Evolutionary conservation across 2,797 vertebrate genomes (phyloP), one percentile per base, ranked within the genome.

Genomic region (Buphagus erythrorhynchus): DNA sequence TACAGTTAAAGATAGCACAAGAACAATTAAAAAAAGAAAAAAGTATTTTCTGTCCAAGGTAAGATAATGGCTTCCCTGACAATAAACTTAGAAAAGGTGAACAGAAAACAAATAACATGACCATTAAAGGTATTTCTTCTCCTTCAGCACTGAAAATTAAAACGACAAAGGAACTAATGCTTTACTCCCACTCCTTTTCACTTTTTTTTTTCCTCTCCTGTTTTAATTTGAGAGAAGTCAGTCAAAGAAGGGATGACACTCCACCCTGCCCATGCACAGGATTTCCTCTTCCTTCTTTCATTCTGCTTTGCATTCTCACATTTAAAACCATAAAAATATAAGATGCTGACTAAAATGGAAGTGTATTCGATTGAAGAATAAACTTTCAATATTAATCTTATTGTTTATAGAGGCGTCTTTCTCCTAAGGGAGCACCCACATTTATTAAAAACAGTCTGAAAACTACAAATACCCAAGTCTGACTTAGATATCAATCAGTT

Each of bases 221-320:
- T 9, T 80, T 92, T 74, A 86, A 80, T 54, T 62, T 59, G n/a
- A 92, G 35, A 93, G 40, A 81, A 92, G 31, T 45, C 43, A 46
- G 72, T 18, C 42, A 86, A 83, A 92, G 57, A 77, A 86, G 76
- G 51, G 58, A 86, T 93, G 45, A 88, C 57, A 77, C 72, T 73
- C 52, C 55, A 91, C 52, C 59, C 78, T 77, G 46, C 2, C n/a
- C 69, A 81, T 58, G 38, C 38, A 86, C 42, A 90, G 80, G 83
- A 93, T 94, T 77, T 93, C 86, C 73, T 83, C 35, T 94, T 91
- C 63, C 68, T 93, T 88, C 57, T 71, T 71, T 54, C 63, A 42
- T 63, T 93, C 52, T 52, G 16, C 75, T 85, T 74, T 76, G 25
- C 63, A 55, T 85, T 91, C n/a, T 57, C 13, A 16, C 26, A 79